phyloP scores from a whole-genome alignment of 2,888 invertebrate genomes.

The Ornithoptera priamus region DNA sequence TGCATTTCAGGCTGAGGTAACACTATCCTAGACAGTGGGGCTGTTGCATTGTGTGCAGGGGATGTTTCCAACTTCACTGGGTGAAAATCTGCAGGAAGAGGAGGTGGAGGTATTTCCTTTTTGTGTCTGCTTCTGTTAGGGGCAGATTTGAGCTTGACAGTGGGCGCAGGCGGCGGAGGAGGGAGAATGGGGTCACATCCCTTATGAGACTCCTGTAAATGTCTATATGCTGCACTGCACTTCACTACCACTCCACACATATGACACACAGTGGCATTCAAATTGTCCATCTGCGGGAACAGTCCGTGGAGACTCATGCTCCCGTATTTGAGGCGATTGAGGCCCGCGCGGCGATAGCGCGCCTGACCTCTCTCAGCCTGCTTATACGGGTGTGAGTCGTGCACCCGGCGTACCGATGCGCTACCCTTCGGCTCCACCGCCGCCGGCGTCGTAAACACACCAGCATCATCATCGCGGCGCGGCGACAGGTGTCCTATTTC shows the following conservation, averaged over 20 bases:
- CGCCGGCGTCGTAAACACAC: conserved; percentile 54
- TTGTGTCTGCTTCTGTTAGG: conserved; percentile 64
- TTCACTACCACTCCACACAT: conserved; percentile 88
- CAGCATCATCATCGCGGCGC: conserved; percentile 62
- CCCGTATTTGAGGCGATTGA: conserved; percentile 76
- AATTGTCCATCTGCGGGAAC: conserved; percentile 87
- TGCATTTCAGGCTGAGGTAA: conserved; percentile 65
- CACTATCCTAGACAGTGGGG: conserved; percentile 66
- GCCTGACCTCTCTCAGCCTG: conserved; percentile 43
- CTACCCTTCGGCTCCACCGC: conserved; percentile 56
- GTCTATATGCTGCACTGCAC: conserved; percentile 87
- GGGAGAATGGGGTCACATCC: conserved; percentile 65
- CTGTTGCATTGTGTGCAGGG: conserved; percentile 60
- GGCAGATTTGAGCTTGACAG: conserved; percentile 53
- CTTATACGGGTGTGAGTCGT: conserved; percentile 60
- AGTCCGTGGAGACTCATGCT: conserved; percentile 88
- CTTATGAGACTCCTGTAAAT: conserved; percentile 82
- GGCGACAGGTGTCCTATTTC: conserved; percentile 75
- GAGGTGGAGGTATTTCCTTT: conserved; percentile 62
- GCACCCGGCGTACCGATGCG: conserved; percentile 51
- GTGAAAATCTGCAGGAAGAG: conserved; percentile 57
- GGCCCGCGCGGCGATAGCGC: conserved; percentile 65
- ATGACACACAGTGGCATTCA: conserved; percentile 89
- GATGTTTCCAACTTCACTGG: conserved; percentile 65
- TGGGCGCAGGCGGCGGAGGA: conserved; percentile 64